Evolutionary conservation across 2,888 invertebrate genomes (phyloP).

Genomic region (Epinotia brunnichana): DNA sequence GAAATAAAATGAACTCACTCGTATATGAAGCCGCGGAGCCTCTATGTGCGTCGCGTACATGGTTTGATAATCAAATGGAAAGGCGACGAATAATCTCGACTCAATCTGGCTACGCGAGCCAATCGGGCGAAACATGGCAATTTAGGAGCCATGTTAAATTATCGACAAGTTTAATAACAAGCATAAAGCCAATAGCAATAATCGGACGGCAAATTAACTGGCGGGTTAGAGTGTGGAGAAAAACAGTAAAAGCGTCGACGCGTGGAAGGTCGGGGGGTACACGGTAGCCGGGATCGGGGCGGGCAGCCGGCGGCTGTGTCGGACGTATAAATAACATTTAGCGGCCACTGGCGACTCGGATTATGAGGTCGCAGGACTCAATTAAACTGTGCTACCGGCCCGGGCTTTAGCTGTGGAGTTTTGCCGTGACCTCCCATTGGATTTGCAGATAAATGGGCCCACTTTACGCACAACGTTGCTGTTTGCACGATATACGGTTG

Average conservation of each 20-base stretch:
- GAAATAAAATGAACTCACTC: constrained; percentile 62
- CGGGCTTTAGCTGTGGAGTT: constrained; percentile 81
- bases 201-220: constrained; percentile 77
- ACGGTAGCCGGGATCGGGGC: constrained; percentile 18
- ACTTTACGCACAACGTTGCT: constrained; percentile 69
- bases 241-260: constrained; percentile 66
- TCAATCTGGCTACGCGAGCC: constrained; percentile 71
- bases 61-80: constrained; percentile 67
- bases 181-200: constrained; percentile 75
- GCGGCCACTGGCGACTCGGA: constrained; percentile 74
- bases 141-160: constrained; percentile 79
- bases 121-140: constrained; percentile 75
- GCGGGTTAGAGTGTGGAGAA: constrained; percentile 67
- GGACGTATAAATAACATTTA: constrained; percentile 81
- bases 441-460: constrained; percentile 78
- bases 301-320: constrained; percentile 59
- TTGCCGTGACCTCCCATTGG: constrained; percentile 78
- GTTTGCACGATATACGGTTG: constrained; percentile 61
- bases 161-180: constrained; percentile 82
- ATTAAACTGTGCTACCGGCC: constrained; percentile 81
- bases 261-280: constrained; percentile 33
- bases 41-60: constrained; percentile 69
- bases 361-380: constrained; percentile 83
- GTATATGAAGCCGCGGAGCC: constrained; percentile 63
- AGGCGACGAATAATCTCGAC: constrained; percentile 65